Conservation (phyloP, 2,888 invertebrate genomes). For the Drosophila multiciliata region DNA sequence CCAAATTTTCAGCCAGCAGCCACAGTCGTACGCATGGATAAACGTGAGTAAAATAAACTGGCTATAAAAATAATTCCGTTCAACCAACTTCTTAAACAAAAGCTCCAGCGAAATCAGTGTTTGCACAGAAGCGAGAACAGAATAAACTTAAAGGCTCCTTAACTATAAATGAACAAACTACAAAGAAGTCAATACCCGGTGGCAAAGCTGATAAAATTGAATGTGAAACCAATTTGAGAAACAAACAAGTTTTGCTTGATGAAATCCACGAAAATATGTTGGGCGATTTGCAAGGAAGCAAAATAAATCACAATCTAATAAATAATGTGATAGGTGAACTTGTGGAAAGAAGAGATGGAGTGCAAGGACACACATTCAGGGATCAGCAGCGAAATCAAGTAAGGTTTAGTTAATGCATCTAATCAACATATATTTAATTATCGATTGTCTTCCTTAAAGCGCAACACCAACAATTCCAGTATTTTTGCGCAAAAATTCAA, state of each 20-base stretch:
- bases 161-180: background rate
- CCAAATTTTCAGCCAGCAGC: slow-evolving; percentile 88
- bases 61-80: background rate
- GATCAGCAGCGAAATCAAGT: slow-evolving; percentile 15
- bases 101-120: slow-evolving; percentile 81
- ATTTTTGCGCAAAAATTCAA: slow-evolving; percentile 76
- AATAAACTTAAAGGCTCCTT: slow-evolving; percentile 29
- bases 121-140: slow-evolving; percentile 72
- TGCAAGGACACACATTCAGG: slow-evolving; percentile 25
- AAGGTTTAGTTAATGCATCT: background rate
- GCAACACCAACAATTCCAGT: slow-evolving; percentile 82
- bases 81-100: background rate
- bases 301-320: slow-evolving; percentile 35
- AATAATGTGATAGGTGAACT: slow-evolving; percentile 86
- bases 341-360: slow-evolving; percentile 84
- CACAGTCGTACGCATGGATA: slow-evolving; percentile 85
- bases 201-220: background rate
- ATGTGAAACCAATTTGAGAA: background rate
- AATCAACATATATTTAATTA: background rate
- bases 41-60: slow-evolving; percentile 60
- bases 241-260: slow-evolving; percentile 50
- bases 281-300: slow-evolving; percentile 60
- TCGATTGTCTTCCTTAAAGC: slow-evolving; percentile 10
- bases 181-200: background rate
- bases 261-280: slow-evolving; percentile 78